Base-by-base conservation (phyloP, 2,888 invertebrate species). In the Pollenia griseotomentosa region DNA sequence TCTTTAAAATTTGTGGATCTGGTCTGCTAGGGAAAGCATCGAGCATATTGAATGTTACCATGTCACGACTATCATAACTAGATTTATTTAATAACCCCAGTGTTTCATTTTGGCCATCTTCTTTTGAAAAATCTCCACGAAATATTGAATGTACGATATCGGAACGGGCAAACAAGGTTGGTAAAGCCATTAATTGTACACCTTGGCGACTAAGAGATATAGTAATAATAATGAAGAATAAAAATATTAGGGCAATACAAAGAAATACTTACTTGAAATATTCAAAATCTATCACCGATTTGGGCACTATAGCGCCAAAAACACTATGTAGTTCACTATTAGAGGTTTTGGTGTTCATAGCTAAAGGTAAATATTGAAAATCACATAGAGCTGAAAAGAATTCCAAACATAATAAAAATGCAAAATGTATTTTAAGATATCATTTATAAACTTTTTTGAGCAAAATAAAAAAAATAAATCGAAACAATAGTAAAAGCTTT, bases 321-420 rank as follows among this genome's bases (percentile, higher is more conserved):
- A 96, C 94, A 91, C 95, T 96, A 6, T 77, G 73, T 0, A 90
- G 87, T 14, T 88, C 85, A 16, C 66, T 48, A 1, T 83, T 11
- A 78, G 82, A 1, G 1, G 79, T 42, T 81, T 84, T 85, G 19
- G 92, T 91, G 87, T 94, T 92, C 88, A 94, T 93, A 57, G 93
- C 93, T 89, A 98, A 94, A 2, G 99, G 98, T 85, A 99, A 93
- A 92, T 96, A 99, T 93, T 99, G 99, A 93, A 97, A 99, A 93
- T 99, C 99, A 92, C 96, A 96, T 91, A 98, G 94, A 88, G 95
- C 98, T 98, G 94, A 77, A 89, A 89, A 90, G 75, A 83, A 10
- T 63, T 44, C 51, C 6, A 42, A 53, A 8, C 10, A 59, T 61
- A 40, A 40, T 33, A 33, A 33, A 33, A 33, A 33, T 33, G 33